Evolutionary conservation across 2,888 invertebrate species (phyloP), one percentile per base, ranked within the genome.

Genomic region (Amphimallon solstitiale): DNA sequence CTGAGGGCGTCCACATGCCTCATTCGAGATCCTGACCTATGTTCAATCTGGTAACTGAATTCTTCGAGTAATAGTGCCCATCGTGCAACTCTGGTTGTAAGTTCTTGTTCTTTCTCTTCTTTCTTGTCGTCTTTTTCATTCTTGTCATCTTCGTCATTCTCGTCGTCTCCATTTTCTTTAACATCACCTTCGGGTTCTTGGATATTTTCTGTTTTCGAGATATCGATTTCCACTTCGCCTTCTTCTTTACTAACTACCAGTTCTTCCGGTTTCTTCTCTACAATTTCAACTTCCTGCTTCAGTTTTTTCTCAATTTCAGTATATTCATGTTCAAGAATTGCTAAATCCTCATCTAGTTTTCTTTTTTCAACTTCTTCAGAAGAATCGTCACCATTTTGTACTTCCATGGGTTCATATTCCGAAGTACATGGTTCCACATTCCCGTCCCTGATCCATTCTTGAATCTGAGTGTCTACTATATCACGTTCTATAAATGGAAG

Each of bases 331-430:
- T 97, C 95, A n/a, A 98, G 85, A 21, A 91, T 86, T 73, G 91
- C 92, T 14, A 97, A 83, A 83, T 98, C 98, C 75, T 93, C 92
- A 46, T 94, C 94, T n/a, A n/a, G n/a, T n/a, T n/a, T n/a, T n/a
- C n/a, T n/a, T n/a, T n/a, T n/a, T n/a, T n/a, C n/a, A n/a, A n/a
- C n/a, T n/a, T n/a, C n/a, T n/a, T n/a, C n/a, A n/a, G n/a, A n/a
- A n/a, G n/a, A n/a, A n/a, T n/a, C n/a, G n/a, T n/a, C n/a, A n/a
- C n/a, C n/a, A n/a, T n/a, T n/a, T n/a, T n/a, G n/a, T 1, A 68
- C 56, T 2, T 49, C 51, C 7, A 21, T 66, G 34, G 48, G 60
- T 14, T 60, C 49, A 43, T 65, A 66, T 14, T 65, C 68, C 10
- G 67, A 67, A 1, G 10, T 15, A n/a, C 67, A 38, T n/a, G 49